Evolutionary conservation across 1,140 invertebrate genomes (phyloP), one percentile per base, ranked within the genome.

Genomic region (Nasonia giraulti): DNA sequence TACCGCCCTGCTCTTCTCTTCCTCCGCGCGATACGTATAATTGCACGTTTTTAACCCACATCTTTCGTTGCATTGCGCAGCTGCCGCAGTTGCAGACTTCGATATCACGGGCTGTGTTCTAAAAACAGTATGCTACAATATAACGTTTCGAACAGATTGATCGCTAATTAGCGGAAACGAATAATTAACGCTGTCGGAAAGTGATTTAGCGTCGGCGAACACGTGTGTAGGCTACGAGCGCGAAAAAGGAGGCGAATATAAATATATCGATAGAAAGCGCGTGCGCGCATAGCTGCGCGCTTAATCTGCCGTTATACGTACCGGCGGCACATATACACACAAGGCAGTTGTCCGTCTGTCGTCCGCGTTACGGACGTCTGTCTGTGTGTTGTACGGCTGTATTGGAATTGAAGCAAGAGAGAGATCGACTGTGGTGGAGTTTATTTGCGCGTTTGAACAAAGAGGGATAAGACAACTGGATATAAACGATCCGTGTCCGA

Each of bases 281-380:
- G 66, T 37, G 33, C 33, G 33, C 33, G 33, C 66, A 73, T 73
- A 81, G 80, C 80, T 81, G 2, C 40, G 80, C 44, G 44, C 44
- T 33, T 81, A 81, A 81, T 82, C 47, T 74, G 71, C 80, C 69
- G 80, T 74, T 82, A 62, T 8, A 55, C 23, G 62, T 31, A 75
- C 80, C 17, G 33, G 47, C 47, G 33, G 47, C 47, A 40, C 17
- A 5, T 44, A 33, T 31, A n/a, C 17, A 5, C 37, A 37, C 27
- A 27, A 27, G 27, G 27, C 27, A n/a, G 5, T 2, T 62, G 55
- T 62, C 55, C 55, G 55, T 20, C 20, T 50, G 33, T 37, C 33
- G 33, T 37, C 33, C 33, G 33, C 33, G 5, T 37, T 37, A 37
- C 33, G 33, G 33, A 33, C 33, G 33, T 33, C 27, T 27, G 33